These are phyloP conservation scores for Leptopilina clavipes DNA, from an alignment of 1,140 invertebrate species.

Conservation along the genomic window DNA sequence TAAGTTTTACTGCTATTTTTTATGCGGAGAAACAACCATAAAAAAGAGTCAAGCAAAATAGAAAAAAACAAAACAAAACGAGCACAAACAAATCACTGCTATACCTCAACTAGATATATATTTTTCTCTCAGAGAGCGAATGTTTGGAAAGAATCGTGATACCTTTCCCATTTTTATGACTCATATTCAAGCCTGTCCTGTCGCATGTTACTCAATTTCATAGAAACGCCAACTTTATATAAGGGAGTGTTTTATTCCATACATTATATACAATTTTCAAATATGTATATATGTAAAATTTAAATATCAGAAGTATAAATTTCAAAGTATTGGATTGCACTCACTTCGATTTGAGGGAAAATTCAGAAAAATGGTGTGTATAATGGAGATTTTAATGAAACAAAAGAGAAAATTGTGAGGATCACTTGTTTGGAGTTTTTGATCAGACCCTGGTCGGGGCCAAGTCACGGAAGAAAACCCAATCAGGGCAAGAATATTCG, in stretches of 20 bases:
- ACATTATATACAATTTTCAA: constrained; percentile 15
- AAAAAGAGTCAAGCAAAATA: constrained; percentile 24
- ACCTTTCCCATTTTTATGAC: constrained; percentile 24
- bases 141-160: constrained; percentile 20
- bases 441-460: too few species aligned
- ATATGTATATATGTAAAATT: neutral
- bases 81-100: constrained; percentile 10
- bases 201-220: constrained; percentile 25
- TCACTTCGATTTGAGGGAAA: neutral
- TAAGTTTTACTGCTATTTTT: neutral
- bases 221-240: constrained; percentile 29
- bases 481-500: too few species aligned
- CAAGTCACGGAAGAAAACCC: too few species aligned
- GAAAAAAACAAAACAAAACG: too few species aligned
- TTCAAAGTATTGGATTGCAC: neutral
- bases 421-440: too few species aligned
- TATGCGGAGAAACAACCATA: constrained; percentile 14
- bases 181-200: constrained; percentile 7
- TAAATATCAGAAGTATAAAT: neutral
- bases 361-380: too few species aligned
- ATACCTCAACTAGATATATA: constrained; percentile 7
- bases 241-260: constrained; percentile 1
- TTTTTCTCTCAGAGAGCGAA: constrained; percentile 21
- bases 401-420: too few species aligned
- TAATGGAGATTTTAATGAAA: too few species aligned